Percentiles rank a stretch among this genome's conserved stretches.
These are phyloP conservation scores for Pholis gunnellus DNA, from an alignment of 2,113 vertebrate species.

Conservation along the genomic window DNA sequence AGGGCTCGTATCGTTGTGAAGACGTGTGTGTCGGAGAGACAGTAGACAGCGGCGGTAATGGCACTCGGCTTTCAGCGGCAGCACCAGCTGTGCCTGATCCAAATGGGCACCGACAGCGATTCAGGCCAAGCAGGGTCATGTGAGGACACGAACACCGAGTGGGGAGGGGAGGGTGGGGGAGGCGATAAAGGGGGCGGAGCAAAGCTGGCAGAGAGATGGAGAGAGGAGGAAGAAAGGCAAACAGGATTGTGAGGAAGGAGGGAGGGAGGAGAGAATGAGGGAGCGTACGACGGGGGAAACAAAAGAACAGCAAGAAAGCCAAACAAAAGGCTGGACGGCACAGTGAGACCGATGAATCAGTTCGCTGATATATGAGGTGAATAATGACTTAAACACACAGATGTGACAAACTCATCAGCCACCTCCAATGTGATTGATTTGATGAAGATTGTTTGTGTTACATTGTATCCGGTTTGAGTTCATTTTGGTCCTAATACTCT, in stretches of 20 bases:
- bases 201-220: constrained; percentile 38
- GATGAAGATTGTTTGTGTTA: neutral
- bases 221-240: constrained; percentile 44
- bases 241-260: constrained; percentile 24
- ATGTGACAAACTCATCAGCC: neutral
- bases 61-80: constrained; percentile 57
- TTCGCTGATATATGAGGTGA: constrained; percentile 9
- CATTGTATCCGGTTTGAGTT: neutral
- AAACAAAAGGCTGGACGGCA: constrained; percentile 49
- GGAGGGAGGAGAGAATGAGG: constrained; percentile 18
- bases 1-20: constrained; percentile 1
- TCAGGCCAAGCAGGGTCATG: constrained; percentile 71
- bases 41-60: constrained; percentile 47
- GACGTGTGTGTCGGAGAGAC: constrained; percentile 41
- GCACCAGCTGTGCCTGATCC: constrained; percentile 73
- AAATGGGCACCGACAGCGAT: constrained; percentile 60
- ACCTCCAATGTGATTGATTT: neutral
- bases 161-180: neutral
- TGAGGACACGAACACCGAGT: constrained; percentile 67
- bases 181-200: neutral
- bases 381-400: constrained; percentile 14
- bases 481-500: no score
- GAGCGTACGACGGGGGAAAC: constrained; percentile 50
- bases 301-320: constrained; percentile 52
- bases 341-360: constrained; percentile 2